Base-by-base conservation (phyloP, 1,140 invertebrate species). In the Pissodes strobi region DNA sequence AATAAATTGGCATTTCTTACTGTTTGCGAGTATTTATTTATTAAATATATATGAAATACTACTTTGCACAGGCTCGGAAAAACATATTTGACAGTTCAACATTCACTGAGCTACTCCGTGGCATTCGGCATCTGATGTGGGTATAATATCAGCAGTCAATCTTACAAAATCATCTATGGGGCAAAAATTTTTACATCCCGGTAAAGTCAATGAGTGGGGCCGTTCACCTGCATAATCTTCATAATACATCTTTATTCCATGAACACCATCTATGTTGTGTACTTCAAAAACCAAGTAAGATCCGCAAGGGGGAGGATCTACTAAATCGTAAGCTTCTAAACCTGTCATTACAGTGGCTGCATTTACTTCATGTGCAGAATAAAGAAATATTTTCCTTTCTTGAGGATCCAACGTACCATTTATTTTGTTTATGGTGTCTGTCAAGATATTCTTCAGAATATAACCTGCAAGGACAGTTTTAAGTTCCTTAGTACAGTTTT, bases 251-350 rank as follows among this genome's bases (percentile, higher is more conserved):
- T 63, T 70, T 3, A 72, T 18, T 27, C 69, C 69, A 45, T 72
- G 64, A 27, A 45, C 22, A 9, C 51, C 58, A 19, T 69, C 17
- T 3, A 69, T 64, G 0, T 67, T 61, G 18, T 71, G 70, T 3
- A 74, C 52, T 57, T 74, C 72, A 38, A 74, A 65, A 1, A 55
- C 23, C 18, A 74, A 22, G 12, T 66, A 65, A 23, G 69, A 59
- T 4, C 65, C 72, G 53, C 69, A 74, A 10, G 60, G 57, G n/a
- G 72, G 72, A n/a, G 63, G 25, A 10, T 69, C 64, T 1, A 81
- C 75, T 19, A 52, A 18, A 21, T 71, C 25, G 39, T 66, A 68
- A 13, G 67, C 22, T 21, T 64, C 52, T 17, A 74, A 45, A 13
- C 43, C 17, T 4, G 30, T 51, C 21, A 74, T 34, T n/a, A 74